These are phyloP conservation scores for Phataginus tetradactyla DNA, from an alignment of 2,797 vertebrate species.

Conservation along the genomic window DNA sequence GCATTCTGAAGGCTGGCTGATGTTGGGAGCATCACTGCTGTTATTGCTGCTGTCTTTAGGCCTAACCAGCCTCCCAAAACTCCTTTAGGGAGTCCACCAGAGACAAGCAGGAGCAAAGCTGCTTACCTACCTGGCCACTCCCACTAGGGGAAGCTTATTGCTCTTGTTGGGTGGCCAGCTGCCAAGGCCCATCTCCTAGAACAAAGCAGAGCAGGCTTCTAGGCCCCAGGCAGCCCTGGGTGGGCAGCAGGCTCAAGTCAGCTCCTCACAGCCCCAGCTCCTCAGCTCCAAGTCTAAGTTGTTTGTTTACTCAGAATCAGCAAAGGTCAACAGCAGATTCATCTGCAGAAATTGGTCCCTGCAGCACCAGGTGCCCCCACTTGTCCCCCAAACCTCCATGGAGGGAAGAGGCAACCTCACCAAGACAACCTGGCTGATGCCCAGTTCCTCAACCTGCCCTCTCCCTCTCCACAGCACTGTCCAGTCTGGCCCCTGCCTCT, in stretches of 20 bases:
- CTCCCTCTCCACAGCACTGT: too few relatives aligned
- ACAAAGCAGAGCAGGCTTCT: neutral
- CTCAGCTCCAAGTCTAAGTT: neutral
- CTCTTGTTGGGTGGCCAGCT: neutral
- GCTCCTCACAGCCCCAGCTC: neutral
- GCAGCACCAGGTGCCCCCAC: neutral
- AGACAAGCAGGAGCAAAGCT: neutral
- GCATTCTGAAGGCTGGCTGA: neutral
- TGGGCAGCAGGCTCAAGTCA: neutral
- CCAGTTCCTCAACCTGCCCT: accelerated
- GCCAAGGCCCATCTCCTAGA: neutral
- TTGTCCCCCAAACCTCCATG: accelerated
- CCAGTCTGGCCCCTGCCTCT: neutral
- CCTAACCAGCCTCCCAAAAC: neutral
- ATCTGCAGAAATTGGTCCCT: neutral
- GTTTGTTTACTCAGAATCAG: neutral
- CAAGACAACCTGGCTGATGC: accelerated
- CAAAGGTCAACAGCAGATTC: neutral
- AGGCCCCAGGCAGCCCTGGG: neutral
- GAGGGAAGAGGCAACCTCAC: neutral
- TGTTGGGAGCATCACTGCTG: neutral
- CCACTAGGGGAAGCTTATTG: neutral
- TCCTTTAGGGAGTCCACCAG: neutral
- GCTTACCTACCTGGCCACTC: too few relatives aligned
- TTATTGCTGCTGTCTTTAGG: neutral